These are phyloP conservation scores for Blera fallax DNA, from an alignment of 2,888 invertebrate species.

Conservation along the genomic window DNA sequence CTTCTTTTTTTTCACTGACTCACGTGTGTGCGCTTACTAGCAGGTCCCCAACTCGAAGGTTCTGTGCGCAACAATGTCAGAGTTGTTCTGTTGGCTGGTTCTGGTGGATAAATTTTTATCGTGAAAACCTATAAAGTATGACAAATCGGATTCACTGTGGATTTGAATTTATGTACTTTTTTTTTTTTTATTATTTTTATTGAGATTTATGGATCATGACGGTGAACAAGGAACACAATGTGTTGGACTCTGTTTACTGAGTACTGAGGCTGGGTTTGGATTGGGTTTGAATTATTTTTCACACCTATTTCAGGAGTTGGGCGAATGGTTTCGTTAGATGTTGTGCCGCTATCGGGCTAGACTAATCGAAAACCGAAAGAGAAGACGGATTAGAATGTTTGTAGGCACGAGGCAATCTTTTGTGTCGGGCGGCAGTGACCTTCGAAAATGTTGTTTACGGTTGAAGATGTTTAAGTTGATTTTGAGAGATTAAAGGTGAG, in stretches of 20 bases:
- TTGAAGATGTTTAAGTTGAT: neutral
- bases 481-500: neutral
- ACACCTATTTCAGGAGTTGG: slow-evolving; percentile 25
- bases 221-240: neutral
- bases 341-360: slow-evolving; percentile 9
- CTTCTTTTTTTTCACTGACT: neutral
- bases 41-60: slow-evolving; percentile 20
- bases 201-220: slow-evolving; percentile 42
- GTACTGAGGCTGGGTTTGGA: neutral
- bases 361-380: slow-evolving; percentile 7
- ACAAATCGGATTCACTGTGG: slow-evolving; percentile 56
- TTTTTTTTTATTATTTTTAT: slow-evolving; percentile 9
- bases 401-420: slow-evolving; percentile 23
- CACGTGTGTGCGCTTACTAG: slow-evolving; percentile 28
- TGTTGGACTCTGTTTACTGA: slow-evolving; percentile 4
- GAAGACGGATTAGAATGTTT: slow-evolving; percentile 2
- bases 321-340: neutral
- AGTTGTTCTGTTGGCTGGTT: neutral
- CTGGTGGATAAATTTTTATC: neutral
- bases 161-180: neutral
- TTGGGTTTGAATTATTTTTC: slow-evolving; percentile 29
- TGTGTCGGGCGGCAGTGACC: slow-evolving; percentile 2
- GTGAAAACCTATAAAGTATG: slow-evolving; percentile 52
- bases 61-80: slow-evolving; percentile 47
- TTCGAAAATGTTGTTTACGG: neutral